phyloP scores from a whole-genome alignment of 2,797 vertebrate genomes.

The Pseudomugil gertrudae region DNA sequence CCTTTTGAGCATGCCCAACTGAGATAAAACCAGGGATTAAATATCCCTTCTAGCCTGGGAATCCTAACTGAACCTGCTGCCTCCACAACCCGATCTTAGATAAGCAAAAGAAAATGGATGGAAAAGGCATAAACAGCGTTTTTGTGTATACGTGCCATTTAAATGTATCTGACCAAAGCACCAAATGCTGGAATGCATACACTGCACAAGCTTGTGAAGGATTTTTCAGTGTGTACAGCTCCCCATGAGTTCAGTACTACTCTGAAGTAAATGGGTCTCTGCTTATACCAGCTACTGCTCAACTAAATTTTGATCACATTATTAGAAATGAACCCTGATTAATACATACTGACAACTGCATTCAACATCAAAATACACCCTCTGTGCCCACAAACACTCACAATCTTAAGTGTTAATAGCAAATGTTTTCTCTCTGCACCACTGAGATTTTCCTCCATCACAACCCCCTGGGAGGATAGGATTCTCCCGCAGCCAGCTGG shows the following conservation, averaged over 20 bases:
- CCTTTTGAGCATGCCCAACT: no score
- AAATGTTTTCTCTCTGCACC: slow-evolving; percentile 53
- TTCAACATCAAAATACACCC: slow-evolving; percentile 20
- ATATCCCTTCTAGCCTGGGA: no score
- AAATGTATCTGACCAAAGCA: no score
- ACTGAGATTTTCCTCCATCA: slow-evolving; percentile 50
- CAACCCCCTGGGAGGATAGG: slow-evolving; percentile 43
- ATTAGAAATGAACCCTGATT: slow-evolving; percentile 27
- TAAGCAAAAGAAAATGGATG: no score
- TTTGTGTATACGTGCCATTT: no score
- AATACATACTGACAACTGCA: slow-evolving; percentile 3
- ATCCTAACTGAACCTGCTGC: no score
- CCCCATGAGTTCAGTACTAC: slow-evolving; percentile 16
- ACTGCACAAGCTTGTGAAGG: no score
- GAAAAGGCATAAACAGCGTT: no score
- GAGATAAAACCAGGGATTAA: no score
- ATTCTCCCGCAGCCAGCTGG: slow-evolving; percentile 47
- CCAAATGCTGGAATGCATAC: no score
- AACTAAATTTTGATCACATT: slow-evolving; percentile 16
- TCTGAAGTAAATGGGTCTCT: slow-evolving; percentile 20
- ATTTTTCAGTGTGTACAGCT: slow-evolving; percentile 14
- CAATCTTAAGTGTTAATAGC: slow-evolving; percentile 50
- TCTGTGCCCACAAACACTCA: not conserved
- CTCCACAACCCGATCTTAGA: no score
- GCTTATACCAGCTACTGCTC: not conserved